A percentile compares a stretch with the other conserved stretches of the same genome.
phyloP scores from a whole-genome alignment of 2,888 invertebrate species.

The Cryptus armator region DNA sequence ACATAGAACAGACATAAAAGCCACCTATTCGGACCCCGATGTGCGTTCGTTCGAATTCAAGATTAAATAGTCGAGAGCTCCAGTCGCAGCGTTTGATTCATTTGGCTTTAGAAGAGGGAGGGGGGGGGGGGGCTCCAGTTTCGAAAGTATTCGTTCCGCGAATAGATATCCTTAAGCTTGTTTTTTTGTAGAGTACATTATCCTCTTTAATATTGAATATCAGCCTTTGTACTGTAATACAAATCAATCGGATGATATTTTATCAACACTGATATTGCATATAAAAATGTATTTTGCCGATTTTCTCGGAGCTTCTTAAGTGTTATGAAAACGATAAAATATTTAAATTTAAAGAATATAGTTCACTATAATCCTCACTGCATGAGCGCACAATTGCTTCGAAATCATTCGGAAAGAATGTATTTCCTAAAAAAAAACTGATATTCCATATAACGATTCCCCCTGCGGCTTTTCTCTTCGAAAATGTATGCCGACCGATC shows the following conservation, averaged over 20 bases:
- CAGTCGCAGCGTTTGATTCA: neutral
- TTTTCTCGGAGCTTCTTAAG: neutral
- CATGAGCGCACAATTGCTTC: no score
- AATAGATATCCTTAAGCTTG: neutral
- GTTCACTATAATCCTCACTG: no score
- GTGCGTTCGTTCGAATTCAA: constrained; percentile 22
- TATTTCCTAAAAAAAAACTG: no score
- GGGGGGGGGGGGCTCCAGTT: neutral
- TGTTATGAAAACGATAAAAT: neutral
- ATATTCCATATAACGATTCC: no score
- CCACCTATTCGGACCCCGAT: constrained; percentile 30
- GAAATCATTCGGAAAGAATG: no score
- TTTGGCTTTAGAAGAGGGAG: neutral
- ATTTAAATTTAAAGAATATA: no score
- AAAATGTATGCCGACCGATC: no score
- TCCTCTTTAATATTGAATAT: neutral
- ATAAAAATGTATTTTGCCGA: neutral
- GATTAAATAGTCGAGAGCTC: constrained; percentile 23
- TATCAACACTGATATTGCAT: neutral
- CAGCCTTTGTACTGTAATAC: neutral
- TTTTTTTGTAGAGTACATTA: neutral
- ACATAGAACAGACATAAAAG: constrained; percentile 23
- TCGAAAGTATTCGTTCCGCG: neutral
- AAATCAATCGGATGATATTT: neutral
- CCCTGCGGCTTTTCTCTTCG: no score